These are phyloP conservation scores for Spilosoma lubricipeda DNA, from an alignment of 2,888 invertebrate species.

Conservation along the genomic window DNA sequence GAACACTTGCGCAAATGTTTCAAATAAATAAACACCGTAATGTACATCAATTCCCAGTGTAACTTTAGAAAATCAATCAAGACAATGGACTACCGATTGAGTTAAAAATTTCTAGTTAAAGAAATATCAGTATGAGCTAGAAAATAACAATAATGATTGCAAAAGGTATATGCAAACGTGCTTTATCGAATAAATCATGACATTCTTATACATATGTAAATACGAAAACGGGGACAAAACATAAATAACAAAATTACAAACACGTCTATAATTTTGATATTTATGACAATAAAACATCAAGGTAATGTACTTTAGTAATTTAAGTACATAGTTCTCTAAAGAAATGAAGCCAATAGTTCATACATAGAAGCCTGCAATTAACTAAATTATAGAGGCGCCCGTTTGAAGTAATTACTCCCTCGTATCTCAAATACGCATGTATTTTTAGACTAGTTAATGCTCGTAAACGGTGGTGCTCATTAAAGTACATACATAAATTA, in stretches of 20 bases:
- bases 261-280: conserved; percentile 42
- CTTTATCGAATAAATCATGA: background rate
- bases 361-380: conserved; percentile 41
- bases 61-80: background rate
- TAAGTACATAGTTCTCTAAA: conserved; percentile 45
- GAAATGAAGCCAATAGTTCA: conserved; percentile 39
- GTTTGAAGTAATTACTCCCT: conserved; percentile 33
- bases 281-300: conserved; percentile 43
- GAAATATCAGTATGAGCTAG: background rate
- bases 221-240: background rate
- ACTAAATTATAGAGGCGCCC: conserved; percentile 35
- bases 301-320: conserved; percentile 54
- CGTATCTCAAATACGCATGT: conserved; percentile 33
- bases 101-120: background rate
- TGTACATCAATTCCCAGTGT: background rate
- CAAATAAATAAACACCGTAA: conserved; percentile 4
- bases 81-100: background rate
- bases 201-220: background rate
- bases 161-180: background rate
- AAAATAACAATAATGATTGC: background rate
- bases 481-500: background rate
- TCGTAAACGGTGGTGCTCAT: conserved; percentile 10
- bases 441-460: conserved; percentile 40
- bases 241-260: conserved; percentile 13
- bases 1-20: conserved; percentile 45